A percentile compares a stretch with the other conserved stretches of the same genome.
These are phyloP conservation scores for Pocillopora damicornis DNA, from an alignment of 64 coral and sea anemone species.

Conservation along the genomic window DNA sequence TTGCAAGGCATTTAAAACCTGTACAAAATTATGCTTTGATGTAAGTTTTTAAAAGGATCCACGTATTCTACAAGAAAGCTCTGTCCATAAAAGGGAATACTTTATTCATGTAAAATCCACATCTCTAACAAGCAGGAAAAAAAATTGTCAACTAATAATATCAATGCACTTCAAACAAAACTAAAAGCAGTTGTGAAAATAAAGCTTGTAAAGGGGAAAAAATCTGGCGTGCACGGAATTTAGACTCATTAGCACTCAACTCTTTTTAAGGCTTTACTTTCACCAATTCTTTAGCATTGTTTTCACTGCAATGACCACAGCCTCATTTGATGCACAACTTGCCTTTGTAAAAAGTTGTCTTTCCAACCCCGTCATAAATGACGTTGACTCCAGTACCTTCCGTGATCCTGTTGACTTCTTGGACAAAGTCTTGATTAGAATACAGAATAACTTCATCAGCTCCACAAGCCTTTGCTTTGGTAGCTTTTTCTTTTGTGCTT, in stretches of 20 bases:
- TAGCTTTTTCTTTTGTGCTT: slow-evolving; percentile 66
- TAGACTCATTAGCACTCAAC: no score
- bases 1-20: slow-evolving; percentile 61
- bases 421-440: slow-evolving; percentile 76
- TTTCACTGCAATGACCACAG: neutral
- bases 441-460: slow-evolving; percentile 83
- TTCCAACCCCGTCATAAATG: slow-evolving; percentile 80
- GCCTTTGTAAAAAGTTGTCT: slow-evolving; percentile 80
- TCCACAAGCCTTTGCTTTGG: slow-evolving; percentile 61
- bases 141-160: no score
- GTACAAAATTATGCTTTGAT: neutral
- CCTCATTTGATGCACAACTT: neutral
- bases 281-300: no score
- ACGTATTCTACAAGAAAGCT: no score
- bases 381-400: slow-evolving; percentile 65
- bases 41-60: neutral
- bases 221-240: no score
- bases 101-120: no score
- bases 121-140: no score
- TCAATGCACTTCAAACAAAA: no score
- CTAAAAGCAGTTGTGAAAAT: no score
- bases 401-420: slow-evolving; percentile 69
- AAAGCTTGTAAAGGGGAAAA: no score
- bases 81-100: no score
- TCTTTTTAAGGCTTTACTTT: no score